These are phyloP conservation scores for Therioaphis trifolii DNA, from an alignment of 2,888 invertebrate species.

Conservation along the genomic window DNA sequence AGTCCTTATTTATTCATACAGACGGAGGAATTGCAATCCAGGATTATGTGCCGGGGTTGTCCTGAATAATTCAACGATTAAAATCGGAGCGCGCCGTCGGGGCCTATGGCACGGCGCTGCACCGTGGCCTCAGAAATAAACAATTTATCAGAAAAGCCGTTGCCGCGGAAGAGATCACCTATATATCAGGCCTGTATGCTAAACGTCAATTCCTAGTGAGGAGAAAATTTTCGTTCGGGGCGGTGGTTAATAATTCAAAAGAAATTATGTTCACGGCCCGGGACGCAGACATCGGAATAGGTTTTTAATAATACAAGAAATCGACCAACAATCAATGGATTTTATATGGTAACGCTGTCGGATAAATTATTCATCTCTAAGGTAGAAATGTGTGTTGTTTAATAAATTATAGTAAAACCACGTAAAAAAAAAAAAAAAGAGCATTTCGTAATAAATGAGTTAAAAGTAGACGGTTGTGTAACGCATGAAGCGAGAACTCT, in stretches of 20 bases:
- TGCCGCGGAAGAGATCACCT: background rate
- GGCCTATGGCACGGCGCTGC: background rate
- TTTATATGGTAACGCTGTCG: background rate
- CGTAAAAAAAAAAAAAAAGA: background rate
- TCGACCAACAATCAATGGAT: background rate
- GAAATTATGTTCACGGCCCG: background rate
- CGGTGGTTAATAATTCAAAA: background rate
- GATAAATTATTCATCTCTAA: background rate
- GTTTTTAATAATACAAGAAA: background rate
- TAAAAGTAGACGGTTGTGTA: background rate
- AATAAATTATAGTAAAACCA: background rate
- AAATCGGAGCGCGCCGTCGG: slow-evolving; percentile 47
- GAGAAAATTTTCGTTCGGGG: background rate
- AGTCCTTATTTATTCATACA: slow-evolving; percentile 60
- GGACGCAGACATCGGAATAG: background rate
- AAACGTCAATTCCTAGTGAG: background rate
- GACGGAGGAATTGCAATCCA: slow-evolving; percentile 45
- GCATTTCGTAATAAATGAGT: background rate
- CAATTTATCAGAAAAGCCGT: slow-evolving; percentile 25
- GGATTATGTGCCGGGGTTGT: slow-evolving; percentile 51
- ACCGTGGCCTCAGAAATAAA: slow-evolving; percentile 28
- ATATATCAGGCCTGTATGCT: background rate
- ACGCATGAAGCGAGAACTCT: background rate
- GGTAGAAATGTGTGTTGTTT: background rate
- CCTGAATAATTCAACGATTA: slow-evolving; percentile 61